Evolutionary conservation across 2,797 vertebrate species (phyloP), one percentile per base, ranked within the genome.

Genomic region (Podarcis siculus): DNA sequence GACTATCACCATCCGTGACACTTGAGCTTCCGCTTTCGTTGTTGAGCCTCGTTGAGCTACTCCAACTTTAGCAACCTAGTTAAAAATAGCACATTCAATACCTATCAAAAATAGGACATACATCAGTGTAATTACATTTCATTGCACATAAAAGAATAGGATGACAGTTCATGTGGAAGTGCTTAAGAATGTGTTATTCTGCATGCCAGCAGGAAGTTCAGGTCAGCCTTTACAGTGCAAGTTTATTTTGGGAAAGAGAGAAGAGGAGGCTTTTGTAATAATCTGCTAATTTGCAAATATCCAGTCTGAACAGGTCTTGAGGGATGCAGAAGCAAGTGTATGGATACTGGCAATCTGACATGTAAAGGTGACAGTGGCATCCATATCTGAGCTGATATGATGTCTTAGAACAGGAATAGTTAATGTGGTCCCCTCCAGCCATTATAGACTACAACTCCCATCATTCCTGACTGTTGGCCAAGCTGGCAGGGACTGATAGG

Each of bases 1-100:
- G 73, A 97, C 83, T 86, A 96, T 88, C 85, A 96, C 95, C 97
- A 96, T 97, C 71, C 88, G 92, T 1, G 95, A 92, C 86, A 96
- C 95, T 89, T 90, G 88, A 72, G 93, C 79, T 85, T 96, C 96
- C 27, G 80, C 95, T 94, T 97, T 96, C 85, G 95, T 95, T 55
- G 94, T 96, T 64, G 95, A 96, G 35, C 95, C 96, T 1, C 89
- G 94, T 86, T 97, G 94, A 84, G 95, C 55, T 87, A 93, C 95
- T 80, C 95, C 85, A 91, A 93, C 81, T 81, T 94, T 97, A 79
- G 97, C 94, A 25, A 97, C 95, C 96, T 97, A 91, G 1, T 61
- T 87, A 45, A 93, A 90, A 92, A 85, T 85, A 89, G 4, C 76
- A 19, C 23, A 58, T 39, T 83, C 75, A 35, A 61, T 81, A 75